phyloP scores from a whole-genome alignment of 2,797 vertebrate genomes.

The Potorous gilbertii region DNA sequence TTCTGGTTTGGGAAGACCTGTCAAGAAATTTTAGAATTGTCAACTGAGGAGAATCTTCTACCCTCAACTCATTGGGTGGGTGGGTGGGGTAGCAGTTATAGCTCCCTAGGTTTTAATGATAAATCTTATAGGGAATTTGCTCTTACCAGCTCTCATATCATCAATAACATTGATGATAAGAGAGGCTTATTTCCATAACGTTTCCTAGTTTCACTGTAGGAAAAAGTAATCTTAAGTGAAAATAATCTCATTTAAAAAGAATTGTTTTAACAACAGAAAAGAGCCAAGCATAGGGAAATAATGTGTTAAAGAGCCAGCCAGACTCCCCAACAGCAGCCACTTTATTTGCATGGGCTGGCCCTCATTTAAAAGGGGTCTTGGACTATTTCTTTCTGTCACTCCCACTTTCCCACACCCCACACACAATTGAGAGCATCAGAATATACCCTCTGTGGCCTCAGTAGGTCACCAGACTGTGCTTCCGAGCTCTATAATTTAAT shows the following conservation, averaged over 20 bases:
- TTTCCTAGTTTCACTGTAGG: background rate
- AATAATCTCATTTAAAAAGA: background rate
- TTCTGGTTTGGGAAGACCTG: background rate
- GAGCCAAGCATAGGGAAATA: background rate
- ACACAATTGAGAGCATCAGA: background rate
- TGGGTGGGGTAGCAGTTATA: background rate
- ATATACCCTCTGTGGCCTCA: background rate
- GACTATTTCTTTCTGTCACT: background rate
- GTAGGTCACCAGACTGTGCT: background rate
- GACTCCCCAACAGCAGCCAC: constrained; percentile 82
- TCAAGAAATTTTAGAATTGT: background rate
- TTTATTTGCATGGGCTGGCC: constrained; percentile 73
- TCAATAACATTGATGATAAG: background rate
- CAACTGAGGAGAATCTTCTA: background rate
- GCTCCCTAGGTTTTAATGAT: background rate
- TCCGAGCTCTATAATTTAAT: background rate
- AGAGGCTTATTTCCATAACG: background rate
- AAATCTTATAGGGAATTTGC: background rate
- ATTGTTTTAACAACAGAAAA: background rate
- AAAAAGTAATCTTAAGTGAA: background rate
- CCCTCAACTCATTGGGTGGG: background rate
- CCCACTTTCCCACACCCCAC: background rate
- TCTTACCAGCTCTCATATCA: background rate
- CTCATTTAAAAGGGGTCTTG: background rate
- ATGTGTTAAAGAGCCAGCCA: constrained; percentile 73